Evolutionary conservation across 2,113 vertebrate species (phyloP).

Genomic region (Sinosuthora webbiana): DNA sequence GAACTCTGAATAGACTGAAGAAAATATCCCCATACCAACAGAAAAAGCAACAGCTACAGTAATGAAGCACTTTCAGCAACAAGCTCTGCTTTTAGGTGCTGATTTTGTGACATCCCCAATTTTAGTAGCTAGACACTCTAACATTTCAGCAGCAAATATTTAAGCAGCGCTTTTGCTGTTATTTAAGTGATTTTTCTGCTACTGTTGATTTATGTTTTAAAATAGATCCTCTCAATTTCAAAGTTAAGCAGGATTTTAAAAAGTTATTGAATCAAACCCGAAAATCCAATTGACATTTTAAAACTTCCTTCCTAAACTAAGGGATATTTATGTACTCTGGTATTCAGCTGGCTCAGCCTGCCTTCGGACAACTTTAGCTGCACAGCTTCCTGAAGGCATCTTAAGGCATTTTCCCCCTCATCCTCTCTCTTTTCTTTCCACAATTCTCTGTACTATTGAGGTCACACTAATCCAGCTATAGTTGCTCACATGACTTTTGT

Average conservation of each 20-base stretch:
- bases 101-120: not conserved
- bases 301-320: not conserved
- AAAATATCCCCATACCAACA: not conserved
- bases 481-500: conserved; percentile 4
- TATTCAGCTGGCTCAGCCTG: not conserved
- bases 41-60: not conserved
- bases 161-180: not conserved
- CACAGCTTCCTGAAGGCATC: not conserved
- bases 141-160: conserved; percentile 13
- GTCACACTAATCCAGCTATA: conserved; percentile 29
- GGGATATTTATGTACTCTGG: not conserved
- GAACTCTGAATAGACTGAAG: not conserved
- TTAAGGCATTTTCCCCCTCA: not conserved
- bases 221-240: not conserved
- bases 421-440: not conserved
- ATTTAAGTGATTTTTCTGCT: conserved; percentile 12
- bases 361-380: not conserved
- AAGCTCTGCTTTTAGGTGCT: not conserved
- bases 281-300: not conserved
- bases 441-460: not conserved
- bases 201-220: not conserved
- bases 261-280: not conserved
- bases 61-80: not conserved
- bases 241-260: not conserved
- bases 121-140: conserved; percentile 21